These are phyloP conservation scores for Esox masquinongy DNA, from an alignment of 2,797 vertebrate species.

Conservation along the genomic window DNA sequence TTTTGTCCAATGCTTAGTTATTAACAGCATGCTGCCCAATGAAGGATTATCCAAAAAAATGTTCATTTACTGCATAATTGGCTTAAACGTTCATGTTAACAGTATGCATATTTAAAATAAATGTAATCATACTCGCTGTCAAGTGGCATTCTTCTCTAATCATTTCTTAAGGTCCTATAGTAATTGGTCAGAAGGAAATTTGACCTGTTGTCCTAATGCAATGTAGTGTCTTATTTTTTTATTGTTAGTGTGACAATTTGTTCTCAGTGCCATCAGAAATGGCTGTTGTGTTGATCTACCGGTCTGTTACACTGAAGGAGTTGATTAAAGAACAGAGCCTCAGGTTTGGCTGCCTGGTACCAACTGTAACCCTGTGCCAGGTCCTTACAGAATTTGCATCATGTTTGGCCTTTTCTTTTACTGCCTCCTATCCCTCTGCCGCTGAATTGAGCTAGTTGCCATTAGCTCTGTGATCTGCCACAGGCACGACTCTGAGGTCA, in stretches of 20 bases:
- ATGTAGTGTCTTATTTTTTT: background rate
- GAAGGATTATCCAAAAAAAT: background rate
- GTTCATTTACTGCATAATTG: background rate
- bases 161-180: background rate
- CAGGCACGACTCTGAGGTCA: conserved; percentile 57
- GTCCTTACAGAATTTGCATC: conserved; percentile 36
- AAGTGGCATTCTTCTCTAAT: background rate
- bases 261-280: background rate
- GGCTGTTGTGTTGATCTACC: background rate
- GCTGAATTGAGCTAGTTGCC: conserved; percentile 11
- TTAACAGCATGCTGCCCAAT: background rate
- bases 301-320: background rate
- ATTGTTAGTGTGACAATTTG: background rate
- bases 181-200: background rate
- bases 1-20: background rate
- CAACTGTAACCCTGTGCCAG: conserved; percentile 18
- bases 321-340: background rate
- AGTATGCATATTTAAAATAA: background rate
- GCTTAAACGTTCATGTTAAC: background rate
- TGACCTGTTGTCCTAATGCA: background rate
- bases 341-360: background rate
- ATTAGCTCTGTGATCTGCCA: conserved; percentile 32
- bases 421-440: conserved; percentile 26
- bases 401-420: conserved; percentile 42
- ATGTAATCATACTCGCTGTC: background rate